A percentile compares a stretch with the other conserved stretches of the same genome.
phyloP scores from a whole-genome alignment of 2,797 vertebrate species.

The Bothrops alternatus region DNA sequence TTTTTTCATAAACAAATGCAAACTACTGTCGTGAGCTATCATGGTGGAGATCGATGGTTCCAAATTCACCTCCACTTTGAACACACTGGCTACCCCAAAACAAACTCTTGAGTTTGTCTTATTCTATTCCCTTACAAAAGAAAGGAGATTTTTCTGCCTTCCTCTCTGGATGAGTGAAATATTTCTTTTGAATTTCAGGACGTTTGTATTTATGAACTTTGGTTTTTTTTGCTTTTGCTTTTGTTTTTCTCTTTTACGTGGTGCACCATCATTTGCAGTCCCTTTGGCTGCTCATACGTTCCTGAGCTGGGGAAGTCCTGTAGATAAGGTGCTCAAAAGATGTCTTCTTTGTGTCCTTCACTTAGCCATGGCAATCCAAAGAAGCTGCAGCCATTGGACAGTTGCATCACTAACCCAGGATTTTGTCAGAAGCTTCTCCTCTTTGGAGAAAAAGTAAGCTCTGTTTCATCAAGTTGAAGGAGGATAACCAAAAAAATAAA shows the following conservation, averaged over 20 bases:
- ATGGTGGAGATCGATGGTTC: neutral
- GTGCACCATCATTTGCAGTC: neutral
- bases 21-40: neutral
- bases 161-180: neutral
- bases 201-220: neutral
- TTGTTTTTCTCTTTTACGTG: neutral
- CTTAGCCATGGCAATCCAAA: neutral
- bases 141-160: neutral
- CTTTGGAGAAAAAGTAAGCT: neutral
- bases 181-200: neutral
- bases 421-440: neutral
- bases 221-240: neutral
- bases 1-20: neutral
- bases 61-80: neutral
- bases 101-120: neutral
- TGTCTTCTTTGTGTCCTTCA: neutral
- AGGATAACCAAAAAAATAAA: neutral
- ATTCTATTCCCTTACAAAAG: neutral
- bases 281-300: neutral
- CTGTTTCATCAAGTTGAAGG: neutral
- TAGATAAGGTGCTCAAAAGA: neutral
- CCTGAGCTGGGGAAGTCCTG: neutral
- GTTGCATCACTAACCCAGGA: neutral
- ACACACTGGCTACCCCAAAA: neutral
- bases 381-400: neutral